Conservation (phyloP, 2,797 vertebrate species). For the Lates japonicus region DNA sequence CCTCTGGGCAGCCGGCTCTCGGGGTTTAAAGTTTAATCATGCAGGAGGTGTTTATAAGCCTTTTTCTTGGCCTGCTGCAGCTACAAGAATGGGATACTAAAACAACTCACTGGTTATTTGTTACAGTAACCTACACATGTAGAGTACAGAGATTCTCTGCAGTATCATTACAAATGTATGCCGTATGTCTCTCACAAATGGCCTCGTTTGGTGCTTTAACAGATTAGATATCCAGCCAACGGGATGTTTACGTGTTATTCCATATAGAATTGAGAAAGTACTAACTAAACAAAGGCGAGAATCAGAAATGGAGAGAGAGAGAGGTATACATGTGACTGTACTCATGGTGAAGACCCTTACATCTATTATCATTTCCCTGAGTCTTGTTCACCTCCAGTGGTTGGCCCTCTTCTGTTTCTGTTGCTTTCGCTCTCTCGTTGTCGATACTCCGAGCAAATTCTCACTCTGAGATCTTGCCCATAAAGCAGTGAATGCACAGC, state of each 20-base stretch:
- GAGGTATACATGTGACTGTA: slow-evolving; percentile 31
- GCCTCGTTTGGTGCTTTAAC: slow-evolving; percentile 40
- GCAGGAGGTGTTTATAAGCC: slow-evolving; percentile 75
- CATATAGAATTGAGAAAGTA: slow-evolving; percentile 43
- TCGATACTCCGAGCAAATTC: slow-evolving; percentile 98
- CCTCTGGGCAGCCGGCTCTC: slow-evolving; percentile 58
- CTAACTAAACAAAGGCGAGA: slow-evolving; percentile 56
- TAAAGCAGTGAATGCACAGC: slow-evolving; percentile 96
- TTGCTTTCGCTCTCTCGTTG: slow-evolving; percentile 96
- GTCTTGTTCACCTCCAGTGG: slow-evolving; percentile 99
- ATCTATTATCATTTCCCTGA: slow-evolving; percentile 98
- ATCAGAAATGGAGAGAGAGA: slow-evolving; percentile 54
- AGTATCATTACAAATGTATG: slow-evolving; percentile 67
- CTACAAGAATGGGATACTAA: slow-evolving; percentile 73
- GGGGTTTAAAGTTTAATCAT: slow-evolving; percentile 74
- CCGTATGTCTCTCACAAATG: slow-evolving; percentile 32
- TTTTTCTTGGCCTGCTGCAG: slow-evolving; percentile 64
- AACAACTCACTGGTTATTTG: slow-evolving; percentile 75
- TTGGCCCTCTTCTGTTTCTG: slow-evolving; percentile 98
- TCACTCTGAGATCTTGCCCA: slow-evolving; percentile 95
- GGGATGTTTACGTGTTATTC: slow-evolving; percentile 58
- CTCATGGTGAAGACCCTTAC: slow-evolving; percentile 85
- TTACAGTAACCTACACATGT: slow-evolving; percentile 76
- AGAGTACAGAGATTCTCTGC: slow-evolving; percentile 47
- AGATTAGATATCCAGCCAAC: slow-evolving; percentile 54